phyloP scores from a whole-genome alignment of 2,888 invertebrate species.

The Leptopterna dolabrata region DNA sequence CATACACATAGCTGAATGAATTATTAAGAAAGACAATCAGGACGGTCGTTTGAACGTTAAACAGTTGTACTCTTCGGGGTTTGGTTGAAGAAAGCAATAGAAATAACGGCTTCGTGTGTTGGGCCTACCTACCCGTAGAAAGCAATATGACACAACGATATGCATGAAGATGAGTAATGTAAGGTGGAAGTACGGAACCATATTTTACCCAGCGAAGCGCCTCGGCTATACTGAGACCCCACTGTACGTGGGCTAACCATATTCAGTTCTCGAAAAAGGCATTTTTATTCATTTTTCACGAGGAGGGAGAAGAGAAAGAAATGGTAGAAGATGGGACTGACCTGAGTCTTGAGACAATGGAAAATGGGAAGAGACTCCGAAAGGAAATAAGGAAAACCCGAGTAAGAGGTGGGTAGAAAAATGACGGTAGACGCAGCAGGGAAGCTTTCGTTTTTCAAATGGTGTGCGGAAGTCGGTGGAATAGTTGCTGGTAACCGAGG shows the following conservation, averaged over 20 bases:
- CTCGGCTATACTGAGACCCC: neutral
- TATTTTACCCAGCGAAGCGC: constrained; percentile 20
- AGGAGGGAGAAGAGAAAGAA: neutral
- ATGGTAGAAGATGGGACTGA: neutral
- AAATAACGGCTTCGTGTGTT: neutral
- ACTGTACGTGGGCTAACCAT: neutral
- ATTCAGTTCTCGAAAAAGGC: neutral
- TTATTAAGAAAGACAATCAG: too few species aligned
- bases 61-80: neutral
- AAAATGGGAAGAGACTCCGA: neutral
- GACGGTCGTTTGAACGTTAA: too few species aligned
- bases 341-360: neutral
- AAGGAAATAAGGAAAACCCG: neutral
- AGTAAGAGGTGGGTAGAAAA: neutral
- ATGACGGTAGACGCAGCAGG: neutral
- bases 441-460: neutral
- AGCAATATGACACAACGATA: constrained; percentile 19
- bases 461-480: constrained; percentile 1
- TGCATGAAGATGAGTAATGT: constrained; percentile 40
- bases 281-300: constrained; percentile 1
- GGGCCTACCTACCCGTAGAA: neutral
- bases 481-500: neutral
- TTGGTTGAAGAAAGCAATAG: neutral
- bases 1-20: too few species aligned
- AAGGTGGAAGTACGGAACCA: constrained; percentile 25